Conservation (phyloP, 2,797 vertebrate genomes). For the Knipowitschia caucasica region DNA sequence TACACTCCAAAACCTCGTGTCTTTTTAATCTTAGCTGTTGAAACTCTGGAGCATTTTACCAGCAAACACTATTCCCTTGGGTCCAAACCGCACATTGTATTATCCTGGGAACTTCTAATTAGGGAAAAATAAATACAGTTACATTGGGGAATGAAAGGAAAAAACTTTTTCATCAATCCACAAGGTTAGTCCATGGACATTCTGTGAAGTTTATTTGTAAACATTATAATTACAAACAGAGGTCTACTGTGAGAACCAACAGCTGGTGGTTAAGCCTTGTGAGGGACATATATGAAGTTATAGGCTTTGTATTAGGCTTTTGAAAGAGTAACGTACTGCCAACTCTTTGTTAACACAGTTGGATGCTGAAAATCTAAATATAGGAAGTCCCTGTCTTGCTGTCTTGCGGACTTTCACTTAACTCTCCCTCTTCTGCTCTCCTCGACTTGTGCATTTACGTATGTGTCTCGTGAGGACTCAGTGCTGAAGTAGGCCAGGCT, state of each 20-base stretch:
- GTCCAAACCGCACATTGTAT: neutral
- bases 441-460: conserved; percentile 35
- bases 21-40: conserved; percentile 42
- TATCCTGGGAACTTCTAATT: conserved; percentile 25
- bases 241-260: conserved; percentile 3
- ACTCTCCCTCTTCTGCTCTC: conserved; percentile 51
- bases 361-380: conserved; percentile 64
- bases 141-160: conserved; percentile 4
- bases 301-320: conserved; percentile 11
- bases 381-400: conserved; percentile 51
- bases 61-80: conserved; percentile 1
- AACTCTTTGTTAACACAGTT: conserved; percentile 41
- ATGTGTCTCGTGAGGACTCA: conserved; percentile 53
- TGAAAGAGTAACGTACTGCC: conserved; percentile 42
- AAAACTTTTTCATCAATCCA: neutral
- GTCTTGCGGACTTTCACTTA: conserved; percentile 49
- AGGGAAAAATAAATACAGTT: conserved; percentile 12
- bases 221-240: conserved; percentile 12
- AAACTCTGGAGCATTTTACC: conserved; percentile 6
- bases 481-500: conserved; percentile 69
- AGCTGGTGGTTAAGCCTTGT: neutral
- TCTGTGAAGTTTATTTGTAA: conserved; percentile 3
- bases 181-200: conserved; percentile 35
- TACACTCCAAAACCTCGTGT: conserved; percentile 38
- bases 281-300: conserved; percentile 7